Base-by-base conservation (phyloP, 2,888 invertebrate genomes). In the Aradus depressus region DNA sequence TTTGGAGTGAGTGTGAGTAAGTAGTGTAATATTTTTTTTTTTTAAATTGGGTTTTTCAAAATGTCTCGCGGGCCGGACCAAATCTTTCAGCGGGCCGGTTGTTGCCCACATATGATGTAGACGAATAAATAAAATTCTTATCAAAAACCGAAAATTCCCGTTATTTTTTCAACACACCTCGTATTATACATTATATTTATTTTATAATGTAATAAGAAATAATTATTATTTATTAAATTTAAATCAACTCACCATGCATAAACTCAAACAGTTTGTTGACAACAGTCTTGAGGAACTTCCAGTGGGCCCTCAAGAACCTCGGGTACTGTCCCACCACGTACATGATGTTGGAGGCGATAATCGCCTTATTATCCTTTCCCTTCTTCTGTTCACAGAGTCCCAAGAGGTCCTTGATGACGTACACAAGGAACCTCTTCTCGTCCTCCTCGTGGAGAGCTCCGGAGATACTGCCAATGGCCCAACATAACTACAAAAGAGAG, bases 291-390 rank as follows among this genome's bases (percentile, higher is more conserved):
- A 99, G 76, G 71, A 99, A 99, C 68, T 95, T 92, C 98, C 98
- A 99, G 70, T 99, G 98, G n/a, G 95, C 96, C 62, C 95, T 76
- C 56, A 99, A 74, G 72, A 99, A 99, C 53, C 97, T 74, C 38
- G 98, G 98, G 72, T 99, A 99, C 69, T 99, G 98, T 3, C 98
- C 98, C 48, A 99, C 98, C 53, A 99, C 97, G 71, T 99, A 97
- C 98, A 99, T 99, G 58, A 99, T 99, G 72, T 99, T 98, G 59
- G 96, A 96, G 14, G 98, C 98, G 64, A 99, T 96, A 60, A 99
- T 98, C 52, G 98, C 98, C 72, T 98, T 98, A 72, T 98, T 98
- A 72, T 98, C 97, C 74, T 99, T 99, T 45, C 95, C 84, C 62
- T 97, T 85, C 68, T 98, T 98, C 70, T 97, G 97, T 67, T 96